A percentile compares a stretch with the other conserved stretches of the same genome.
Conservation (phyloP, 2,888 invertebrate genomes). For the Leptopterna dolabrata region DNA sequence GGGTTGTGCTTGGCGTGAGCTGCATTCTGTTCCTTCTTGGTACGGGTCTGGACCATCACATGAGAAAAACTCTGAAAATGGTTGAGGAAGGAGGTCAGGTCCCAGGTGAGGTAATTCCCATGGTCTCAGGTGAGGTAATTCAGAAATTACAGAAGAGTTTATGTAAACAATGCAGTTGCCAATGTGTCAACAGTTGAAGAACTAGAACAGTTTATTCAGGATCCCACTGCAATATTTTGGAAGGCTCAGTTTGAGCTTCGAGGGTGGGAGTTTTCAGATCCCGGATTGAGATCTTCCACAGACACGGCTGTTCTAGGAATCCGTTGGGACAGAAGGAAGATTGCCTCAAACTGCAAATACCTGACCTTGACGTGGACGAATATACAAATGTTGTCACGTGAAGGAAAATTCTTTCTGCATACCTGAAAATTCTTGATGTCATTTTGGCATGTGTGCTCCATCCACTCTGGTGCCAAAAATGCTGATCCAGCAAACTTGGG, state of each 20-base stretch:
- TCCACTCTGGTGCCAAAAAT: conserved; percentile 60
- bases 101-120: background rate
- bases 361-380: background rate
- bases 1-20: conserved; percentile 52
- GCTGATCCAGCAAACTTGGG: conserved; percentile 25
- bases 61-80: background rate
- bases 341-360: background rate
- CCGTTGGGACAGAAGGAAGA: conserved; percentile 28
- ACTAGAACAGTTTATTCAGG: background rate
- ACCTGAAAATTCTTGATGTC: conserved; percentile 17
- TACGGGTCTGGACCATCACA: conserved; percentile 45
- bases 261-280: conserved; percentile 37
- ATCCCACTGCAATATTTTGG: background rate
- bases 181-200: background rate
- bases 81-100: background rate
- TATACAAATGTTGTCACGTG: background rate
- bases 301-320: conserved; percentile 19
- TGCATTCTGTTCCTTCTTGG: conserved; percentile 55
- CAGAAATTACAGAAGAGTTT: background rate
- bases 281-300: background rate
- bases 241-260: conserved; percentile 5
- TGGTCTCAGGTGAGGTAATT: background rate
- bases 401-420: background rate
- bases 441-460: conserved; percentile 61
- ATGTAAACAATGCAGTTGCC: conserved; percentile 37